Evolutionary conservation across 2,888 invertebrate genomes (phyloP), one percentile per base, ranked within the genome.

Genomic region (Steinernema hermaphroditum): DNA sequence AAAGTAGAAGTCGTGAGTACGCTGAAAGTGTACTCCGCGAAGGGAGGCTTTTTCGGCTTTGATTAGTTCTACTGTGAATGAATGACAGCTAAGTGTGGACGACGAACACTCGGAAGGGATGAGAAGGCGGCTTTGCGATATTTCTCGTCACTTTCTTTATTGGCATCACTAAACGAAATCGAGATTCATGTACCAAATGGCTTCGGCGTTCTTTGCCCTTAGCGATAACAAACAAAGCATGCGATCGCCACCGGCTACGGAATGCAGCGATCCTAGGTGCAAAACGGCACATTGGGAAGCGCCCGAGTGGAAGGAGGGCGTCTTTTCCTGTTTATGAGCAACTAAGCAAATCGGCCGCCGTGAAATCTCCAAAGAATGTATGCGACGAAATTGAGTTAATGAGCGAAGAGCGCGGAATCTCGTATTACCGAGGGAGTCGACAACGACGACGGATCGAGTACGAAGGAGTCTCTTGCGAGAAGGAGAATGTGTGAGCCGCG

Each of bases 301-400:
- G 54, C n/a, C n/a, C n/a, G 54, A 24, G 4, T 6, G 54, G 27
- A 2, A 6, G 54, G 22, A 54, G 24, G 27, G 29, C 62, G 32
- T 29, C 29, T 16, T 9, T n/a, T 27, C 62, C 4, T 37, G 2
- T 62, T 62, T 32, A 27, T 32, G 32, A 62, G 32, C 29, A 32
- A 32, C 16, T 9, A 14, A 19, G 62, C 29, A 62, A 62, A 62
- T 62, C 62, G 62, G 9, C 12, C 8, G 62, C 62, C 29, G 27
- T 27, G 27, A 62, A 62, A 62, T 29, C 62, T 27, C 29, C 27
- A n/a, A 62, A 62, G 62, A 62, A 62, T 62, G 62, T 62, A 62
- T 22, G 62, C 62, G 62, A 62, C 62, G 27, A 62, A 62, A 62
- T 62, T 62, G 62, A 62, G 62, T 62, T 62, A 62, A 62, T 62